These are phyloP conservation scores for Diglossa cyanea DNA, from an alignment of 2,797 vertebrate species.

Conservation along the genomic window DNA sequence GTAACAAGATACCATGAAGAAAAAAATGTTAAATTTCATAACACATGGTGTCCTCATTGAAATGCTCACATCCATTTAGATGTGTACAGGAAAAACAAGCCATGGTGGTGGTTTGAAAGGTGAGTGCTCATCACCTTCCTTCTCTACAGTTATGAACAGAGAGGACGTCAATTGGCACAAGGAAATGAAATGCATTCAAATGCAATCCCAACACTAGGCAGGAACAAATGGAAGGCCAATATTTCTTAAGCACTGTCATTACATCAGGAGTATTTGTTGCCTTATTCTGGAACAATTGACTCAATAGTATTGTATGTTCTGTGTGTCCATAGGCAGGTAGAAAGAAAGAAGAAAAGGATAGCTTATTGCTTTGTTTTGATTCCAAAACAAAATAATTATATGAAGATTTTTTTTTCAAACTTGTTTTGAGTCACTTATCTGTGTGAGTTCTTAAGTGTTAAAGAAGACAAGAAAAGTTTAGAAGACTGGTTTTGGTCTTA, in stretches of 20 bases:
- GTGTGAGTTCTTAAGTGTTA: background rate
- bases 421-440: background rate
- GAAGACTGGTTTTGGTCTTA: background rate
- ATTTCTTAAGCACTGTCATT: background rate
- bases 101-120: background rate
- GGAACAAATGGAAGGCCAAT: background rate
- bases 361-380: background rate
- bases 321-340: background rate
- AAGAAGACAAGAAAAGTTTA: background rate
- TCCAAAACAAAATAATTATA: background rate
- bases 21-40: conserved; percentile 34
- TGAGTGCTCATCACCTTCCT: background rate
- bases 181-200: background rate
- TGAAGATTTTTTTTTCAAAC: background rate
- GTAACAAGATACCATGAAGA: background rate
- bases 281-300: background rate
- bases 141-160: background rate
- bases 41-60: background rate
- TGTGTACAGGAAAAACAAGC: background rate
- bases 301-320: background rate
- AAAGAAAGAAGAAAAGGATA: background rate
- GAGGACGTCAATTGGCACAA: background rate
- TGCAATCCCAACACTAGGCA: background rate
- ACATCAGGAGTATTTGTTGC: background rate
- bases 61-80: background rate